These are phyloP conservation scores for Cyanoderma ruficeps DNA, from an alignment of 2,113 vertebrate species.

Conservation along the genomic window DNA sequence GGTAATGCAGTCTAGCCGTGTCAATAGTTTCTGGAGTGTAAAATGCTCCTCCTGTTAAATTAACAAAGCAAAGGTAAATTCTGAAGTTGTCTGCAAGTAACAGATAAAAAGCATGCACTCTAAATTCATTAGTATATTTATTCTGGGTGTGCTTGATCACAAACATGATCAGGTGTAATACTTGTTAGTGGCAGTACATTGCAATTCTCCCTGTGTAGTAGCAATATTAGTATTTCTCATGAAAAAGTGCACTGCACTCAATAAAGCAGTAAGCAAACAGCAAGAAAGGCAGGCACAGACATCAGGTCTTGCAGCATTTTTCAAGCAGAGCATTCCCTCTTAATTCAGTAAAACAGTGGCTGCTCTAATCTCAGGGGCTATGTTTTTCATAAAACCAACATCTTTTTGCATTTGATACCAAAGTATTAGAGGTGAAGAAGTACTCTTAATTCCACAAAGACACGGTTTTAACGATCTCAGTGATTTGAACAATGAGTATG, in stretches of 20 bases:
- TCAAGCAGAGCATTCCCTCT: background rate
- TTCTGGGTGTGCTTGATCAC: background rate
- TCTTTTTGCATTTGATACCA: background rate
- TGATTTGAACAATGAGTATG: background rate
- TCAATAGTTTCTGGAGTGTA: conserved; percentile 99
- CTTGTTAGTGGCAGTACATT: background rate
- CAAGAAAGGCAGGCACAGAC: background rate
- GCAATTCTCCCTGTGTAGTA: background rate
- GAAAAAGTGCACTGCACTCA: background rate
- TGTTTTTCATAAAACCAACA: background rate
- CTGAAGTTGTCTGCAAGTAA: background rate
- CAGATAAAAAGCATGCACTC: background rate
- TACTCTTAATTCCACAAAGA: background rate
- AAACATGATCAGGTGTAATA: background rate
- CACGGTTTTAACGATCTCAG: background rate
- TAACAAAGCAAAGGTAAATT: conserved; percentile 6
- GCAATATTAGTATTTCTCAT: background rate
- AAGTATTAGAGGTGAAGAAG: background rate
- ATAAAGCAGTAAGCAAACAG: background rate
- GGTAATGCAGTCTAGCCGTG: conserved; percentile 93
- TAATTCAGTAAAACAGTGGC: background rate
- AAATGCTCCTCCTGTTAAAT: conserved; percentile 89
- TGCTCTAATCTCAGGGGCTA: background rate
- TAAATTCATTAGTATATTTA: background rate
- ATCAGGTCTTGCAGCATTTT: background rate